Conservation (phyloP, 2,797 vertebrate species). For the Astyanax mexicanus region DNA sequence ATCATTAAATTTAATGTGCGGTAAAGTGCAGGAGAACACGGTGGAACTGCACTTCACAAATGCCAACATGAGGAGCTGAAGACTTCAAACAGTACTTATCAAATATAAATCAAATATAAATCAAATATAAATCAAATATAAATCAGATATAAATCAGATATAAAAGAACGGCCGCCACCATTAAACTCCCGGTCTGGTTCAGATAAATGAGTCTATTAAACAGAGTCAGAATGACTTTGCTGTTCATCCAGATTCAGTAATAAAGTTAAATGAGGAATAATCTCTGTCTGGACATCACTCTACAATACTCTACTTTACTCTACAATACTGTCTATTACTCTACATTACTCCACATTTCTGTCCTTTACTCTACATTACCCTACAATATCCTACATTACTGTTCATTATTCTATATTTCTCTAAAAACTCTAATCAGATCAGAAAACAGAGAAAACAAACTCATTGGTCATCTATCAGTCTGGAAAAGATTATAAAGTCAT, state of each 20-base stretch:
- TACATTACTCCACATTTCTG: too few relatives aligned
- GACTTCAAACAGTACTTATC: conserved; percentile 71
- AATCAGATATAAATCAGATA: too few relatives aligned
- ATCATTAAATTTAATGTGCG: conserved; percentile 57
- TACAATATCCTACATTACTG: too few relatives aligned
- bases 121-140: too few relatives aligned
- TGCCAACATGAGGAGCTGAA: conserved; percentile 52
- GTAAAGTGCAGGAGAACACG: not conserved
- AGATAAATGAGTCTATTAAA: conserved; percentile 84
- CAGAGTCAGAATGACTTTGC: conserved; percentile 78
- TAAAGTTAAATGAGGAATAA: conserved; percentile 87
- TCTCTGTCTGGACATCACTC: conserved; percentile 85
- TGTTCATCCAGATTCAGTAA: conserved; percentile 78
- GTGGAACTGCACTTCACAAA: conserved; percentile 56
- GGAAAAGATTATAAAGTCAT: too few relatives aligned
- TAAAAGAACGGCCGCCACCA: conserved; percentile 78
- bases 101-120: too few relatives aligned
- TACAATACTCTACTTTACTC: conserved; percentile 89
- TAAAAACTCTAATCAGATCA: too few relatives aligned
- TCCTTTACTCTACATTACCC: too few relatives aligned
- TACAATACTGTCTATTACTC: too few relatives aligned
- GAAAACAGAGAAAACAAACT: too few relatives aligned
- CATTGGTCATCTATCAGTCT: too few relatives aligned
- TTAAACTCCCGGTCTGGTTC: conserved; percentile 81
- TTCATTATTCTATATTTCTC: too few relatives aligned